These are phyloP conservation scores for Chrysina gloriosa DNA, from an alignment of 2,888 invertebrate species.

Conservation along the genomic window DNA sequence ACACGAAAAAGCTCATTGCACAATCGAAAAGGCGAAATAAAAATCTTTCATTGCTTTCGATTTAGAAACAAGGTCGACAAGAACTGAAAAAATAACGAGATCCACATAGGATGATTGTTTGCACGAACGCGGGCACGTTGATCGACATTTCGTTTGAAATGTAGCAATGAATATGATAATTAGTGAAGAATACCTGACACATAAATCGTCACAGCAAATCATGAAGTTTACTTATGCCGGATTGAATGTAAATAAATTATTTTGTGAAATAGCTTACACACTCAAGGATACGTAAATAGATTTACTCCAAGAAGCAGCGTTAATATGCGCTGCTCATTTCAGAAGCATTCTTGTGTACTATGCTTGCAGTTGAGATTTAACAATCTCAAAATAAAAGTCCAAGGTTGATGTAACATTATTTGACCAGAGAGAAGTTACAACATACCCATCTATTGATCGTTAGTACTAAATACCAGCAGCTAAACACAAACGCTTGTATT, in stretches of 20 bases:
- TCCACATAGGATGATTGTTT: neutral
- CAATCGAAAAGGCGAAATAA: neutral
- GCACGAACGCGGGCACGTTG: neutral
- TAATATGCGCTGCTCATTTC: neutral
- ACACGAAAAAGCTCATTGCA: neutral
- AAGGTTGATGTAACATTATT: conserved; percentile 6
- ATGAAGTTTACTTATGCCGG: too few species aligned
- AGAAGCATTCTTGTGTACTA: neutral
- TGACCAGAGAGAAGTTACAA: neutral
- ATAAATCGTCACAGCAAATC: neutral
- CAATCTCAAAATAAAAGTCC: neutral
- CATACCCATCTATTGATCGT: conserved; percentile 2
- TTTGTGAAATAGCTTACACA: neutral
- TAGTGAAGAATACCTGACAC: too few species aligned
- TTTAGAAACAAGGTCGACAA: neutral
- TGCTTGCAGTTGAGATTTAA: neutral
- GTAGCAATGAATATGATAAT: too few species aligned
- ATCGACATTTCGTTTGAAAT: neutral
- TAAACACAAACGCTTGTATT: neutral
- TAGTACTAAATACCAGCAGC: conserved; percentile 11
- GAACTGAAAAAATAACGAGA: neutral
- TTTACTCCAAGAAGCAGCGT: neutral
- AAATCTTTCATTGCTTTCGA: neutral
- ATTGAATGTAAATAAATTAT: neutral
- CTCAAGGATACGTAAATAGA: neutral